phyloP scores from a whole-genome alignment of 2,113 vertebrate species.

The Motacilla alba region DNA sequence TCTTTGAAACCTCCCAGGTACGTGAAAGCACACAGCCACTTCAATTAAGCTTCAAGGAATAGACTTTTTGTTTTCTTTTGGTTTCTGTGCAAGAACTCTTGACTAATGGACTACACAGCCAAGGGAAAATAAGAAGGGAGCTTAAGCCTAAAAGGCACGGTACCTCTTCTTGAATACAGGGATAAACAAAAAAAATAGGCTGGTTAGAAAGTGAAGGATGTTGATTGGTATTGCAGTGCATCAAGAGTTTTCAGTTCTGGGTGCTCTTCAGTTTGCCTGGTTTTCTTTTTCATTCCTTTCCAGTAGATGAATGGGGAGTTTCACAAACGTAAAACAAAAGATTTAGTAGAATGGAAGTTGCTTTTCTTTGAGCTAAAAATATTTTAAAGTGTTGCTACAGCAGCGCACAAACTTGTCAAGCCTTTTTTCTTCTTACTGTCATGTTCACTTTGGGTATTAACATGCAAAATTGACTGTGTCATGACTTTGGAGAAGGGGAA shows the following conservation, averaged over 20 bases:
- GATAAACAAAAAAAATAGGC: neutral
- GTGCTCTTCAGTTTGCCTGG: neutral
- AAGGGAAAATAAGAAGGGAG: neutral
- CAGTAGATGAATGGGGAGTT: neutral
- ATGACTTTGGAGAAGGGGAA: neutral
- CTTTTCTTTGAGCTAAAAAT: neutral
- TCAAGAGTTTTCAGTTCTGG: neutral
- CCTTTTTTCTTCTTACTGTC: neutral
- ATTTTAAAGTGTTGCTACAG: neutral
- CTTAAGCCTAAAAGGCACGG: neutral
- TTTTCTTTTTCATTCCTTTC: neutral
- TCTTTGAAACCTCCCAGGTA: slow-evolving; percentile 91
- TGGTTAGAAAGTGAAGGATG: neutral
- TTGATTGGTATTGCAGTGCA: neutral
- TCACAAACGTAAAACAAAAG: neutral
- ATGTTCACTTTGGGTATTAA: neutral
- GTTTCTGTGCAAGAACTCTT: neutral
- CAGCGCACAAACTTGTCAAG: neutral
- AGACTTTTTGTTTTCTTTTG: too few species aligned
- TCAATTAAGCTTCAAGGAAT: neutral
- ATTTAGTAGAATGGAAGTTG: neutral
- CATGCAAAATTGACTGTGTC: neutral
- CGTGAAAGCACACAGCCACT: neutral
- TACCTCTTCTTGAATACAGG: neutral
- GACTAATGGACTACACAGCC: neutral